Conservation (phyloP, 2,888 invertebrate species). For the Stegophylla sp. region DNA sequence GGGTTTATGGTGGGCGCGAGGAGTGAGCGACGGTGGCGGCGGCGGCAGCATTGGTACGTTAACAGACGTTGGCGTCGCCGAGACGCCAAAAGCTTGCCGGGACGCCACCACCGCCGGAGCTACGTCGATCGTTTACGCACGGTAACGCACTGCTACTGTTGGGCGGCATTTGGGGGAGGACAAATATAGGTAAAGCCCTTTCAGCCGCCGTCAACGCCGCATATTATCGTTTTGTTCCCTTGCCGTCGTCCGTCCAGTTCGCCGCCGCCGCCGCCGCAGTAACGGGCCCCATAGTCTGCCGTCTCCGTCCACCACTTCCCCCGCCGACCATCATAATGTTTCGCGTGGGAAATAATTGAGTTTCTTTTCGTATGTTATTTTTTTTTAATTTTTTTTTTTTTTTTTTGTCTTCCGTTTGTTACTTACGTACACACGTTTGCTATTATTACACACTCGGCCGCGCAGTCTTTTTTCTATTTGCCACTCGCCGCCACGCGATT, state of each 20-base stretch:
- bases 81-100: slow-evolving; percentile 55
- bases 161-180: background rate
- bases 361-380: slow-evolving; percentile 3
- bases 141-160: slow-evolving; percentile 49
- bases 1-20: background rate
- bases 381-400: background rate
- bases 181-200: slow-evolving; percentile 18
- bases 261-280: background rate
- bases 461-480: slow-evolving; percentile 9
- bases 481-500: slow-evolving; percentile 22
- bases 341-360: background rate
- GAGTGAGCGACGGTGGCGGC: background rate
- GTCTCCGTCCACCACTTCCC: background rate
- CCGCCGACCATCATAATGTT: background rate
- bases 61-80: slow-evolving; percentile 58
- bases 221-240: background rate
- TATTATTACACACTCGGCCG: background rate
- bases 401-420: background rate
- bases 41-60: slow-evolving; percentile 28
- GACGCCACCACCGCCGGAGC: slow-evolving; percentile 32
- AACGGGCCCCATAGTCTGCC: background rate
- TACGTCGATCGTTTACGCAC: slow-evolving; percentile 57
- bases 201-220: too few relatives aligned
- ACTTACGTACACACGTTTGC: slow-evolving; percentile 8
- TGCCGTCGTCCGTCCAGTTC: background rate